These are phyloP conservation scores for Popillia japonica DNA, from an alignment of 1,140 invertebrate species.

Conservation along the genomic window DNA sequence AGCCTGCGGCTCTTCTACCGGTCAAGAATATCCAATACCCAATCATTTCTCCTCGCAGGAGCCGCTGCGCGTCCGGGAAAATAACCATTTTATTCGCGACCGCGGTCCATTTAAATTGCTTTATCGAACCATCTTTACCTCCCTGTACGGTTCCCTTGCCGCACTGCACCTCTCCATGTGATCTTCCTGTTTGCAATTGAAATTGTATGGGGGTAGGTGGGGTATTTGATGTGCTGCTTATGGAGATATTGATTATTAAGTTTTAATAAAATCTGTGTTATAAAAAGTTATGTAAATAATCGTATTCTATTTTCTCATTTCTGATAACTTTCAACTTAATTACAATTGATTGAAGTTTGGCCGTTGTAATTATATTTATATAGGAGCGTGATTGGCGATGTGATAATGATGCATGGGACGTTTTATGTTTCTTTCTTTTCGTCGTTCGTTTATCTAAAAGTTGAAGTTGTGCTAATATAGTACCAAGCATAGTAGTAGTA, in stretches of 20 bases:
- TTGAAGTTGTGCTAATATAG: too few relatives aligned
- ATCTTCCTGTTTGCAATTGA: slow-evolving; percentile 11
- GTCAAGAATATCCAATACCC: slow-evolving; percentile 49
- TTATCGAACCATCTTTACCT: slow-evolving; percentile 22
- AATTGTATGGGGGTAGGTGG: neutral
- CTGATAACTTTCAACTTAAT: too few relatives aligned
- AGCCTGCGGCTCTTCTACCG: slow-evolving; percentile 46
- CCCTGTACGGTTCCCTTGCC: neutral
- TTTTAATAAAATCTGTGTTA: neutral
- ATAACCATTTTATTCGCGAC: slow-evolving; percentile 49
- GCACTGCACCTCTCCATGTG: neutral
- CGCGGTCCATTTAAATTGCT: slow-evolving; percentile 44
- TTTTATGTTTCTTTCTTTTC: too few relatives aligned
- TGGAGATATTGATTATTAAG: neutral
- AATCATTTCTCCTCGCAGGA: slow-evolving; percentile 43
- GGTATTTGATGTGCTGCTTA: neutral
- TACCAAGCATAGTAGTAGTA: too few relatives aligned
- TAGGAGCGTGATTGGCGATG: too few relatives aligned
- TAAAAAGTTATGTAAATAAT: neutral
- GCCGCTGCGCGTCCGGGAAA: slow-evolving; percentile 42
- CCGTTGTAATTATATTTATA: too few relatives aligned
- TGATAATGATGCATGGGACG: too few relatives aligned
- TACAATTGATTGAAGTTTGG: too few relatives aligned
- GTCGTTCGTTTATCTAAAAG: too few relatives aligned
- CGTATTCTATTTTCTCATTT: too few relatives aligned